Percentiles rank a stretch among this genome's conserved stretches.
Evolutionary conservation across 2,797 vertebrate genomes (phyloP).

Genomic region (Tinamus major): DNA sequence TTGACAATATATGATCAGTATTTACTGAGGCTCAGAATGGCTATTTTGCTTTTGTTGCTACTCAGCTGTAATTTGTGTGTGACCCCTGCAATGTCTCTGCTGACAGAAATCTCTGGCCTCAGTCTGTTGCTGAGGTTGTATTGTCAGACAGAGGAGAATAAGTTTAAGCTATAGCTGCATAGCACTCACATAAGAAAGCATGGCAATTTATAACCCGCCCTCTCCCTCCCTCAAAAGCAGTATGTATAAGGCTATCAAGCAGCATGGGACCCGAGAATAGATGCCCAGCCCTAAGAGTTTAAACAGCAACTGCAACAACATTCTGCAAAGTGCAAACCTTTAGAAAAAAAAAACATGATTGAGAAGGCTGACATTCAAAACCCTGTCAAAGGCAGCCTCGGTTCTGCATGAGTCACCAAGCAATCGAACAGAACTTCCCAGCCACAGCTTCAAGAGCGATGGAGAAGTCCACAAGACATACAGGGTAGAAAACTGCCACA

Average conservation of each 20-base stretch:
- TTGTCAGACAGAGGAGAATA: accelerated
- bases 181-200: accelerated
- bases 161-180: not conserved
- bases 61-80: not conserved
- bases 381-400: accelerated
- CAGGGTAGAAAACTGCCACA: not conserved
- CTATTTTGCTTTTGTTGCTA: not conserved
- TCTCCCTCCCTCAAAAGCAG: not conserved
- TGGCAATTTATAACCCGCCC: not conserved
- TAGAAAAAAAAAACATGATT: not conserved
- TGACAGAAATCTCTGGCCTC: not conserved
- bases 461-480: not conserved
- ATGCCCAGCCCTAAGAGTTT: not conserved
- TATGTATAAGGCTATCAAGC: not conserved
- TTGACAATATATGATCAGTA: not conserved
- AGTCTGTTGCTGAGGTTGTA: not conserved
- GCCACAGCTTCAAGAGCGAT: accelerated
- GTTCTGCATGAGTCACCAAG: not conserved
- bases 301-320: not conserved
- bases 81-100: not conserved
- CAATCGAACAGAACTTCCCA: not conserved
- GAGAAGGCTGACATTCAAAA: not conserved
- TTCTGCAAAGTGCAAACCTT: not conserved
- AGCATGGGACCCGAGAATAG: not conserved
- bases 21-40: not conserved